These are phyloP conservation scores for Porites australiensis DNA, from an alignment of 64 coral and sea anemone species.

Conservation along the genomic window DNA sequence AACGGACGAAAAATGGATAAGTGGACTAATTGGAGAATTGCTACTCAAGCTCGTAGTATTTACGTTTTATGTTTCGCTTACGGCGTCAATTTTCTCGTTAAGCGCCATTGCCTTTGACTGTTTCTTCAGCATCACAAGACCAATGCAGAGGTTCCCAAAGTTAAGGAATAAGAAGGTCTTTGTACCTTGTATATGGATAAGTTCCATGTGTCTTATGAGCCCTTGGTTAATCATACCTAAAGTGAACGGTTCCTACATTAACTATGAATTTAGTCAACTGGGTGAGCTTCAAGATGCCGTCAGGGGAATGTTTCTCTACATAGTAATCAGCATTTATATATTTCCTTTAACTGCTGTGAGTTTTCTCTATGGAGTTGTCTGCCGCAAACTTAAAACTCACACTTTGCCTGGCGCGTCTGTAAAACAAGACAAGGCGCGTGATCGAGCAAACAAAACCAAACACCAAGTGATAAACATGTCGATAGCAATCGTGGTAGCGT, in stretches of 20 bases:
- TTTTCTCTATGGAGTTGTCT: constrained; percentile 16
- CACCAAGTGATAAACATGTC: constrained; percentile 15
- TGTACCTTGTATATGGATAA: background rate
- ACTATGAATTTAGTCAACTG: background rate
- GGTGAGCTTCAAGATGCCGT: background rate
- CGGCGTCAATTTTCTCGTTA: constrained; percentile 21
- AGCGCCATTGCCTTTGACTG: constrained; percentile 13
- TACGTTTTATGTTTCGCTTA: background rate
- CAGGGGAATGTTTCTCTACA: background rate
- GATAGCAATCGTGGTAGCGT: background rate
- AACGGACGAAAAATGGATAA: background rate
- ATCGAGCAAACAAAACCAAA: background rate
- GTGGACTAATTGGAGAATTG: background rate
- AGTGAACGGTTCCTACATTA: background rate
- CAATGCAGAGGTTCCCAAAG: constrained; percentile 4
- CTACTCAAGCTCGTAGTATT: background rate
- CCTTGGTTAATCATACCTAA: constrained; percentile 17
- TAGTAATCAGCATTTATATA: background rate
- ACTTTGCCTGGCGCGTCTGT: background rate
- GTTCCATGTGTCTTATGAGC: constrained; percentile 8
- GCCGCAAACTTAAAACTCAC: background rate
- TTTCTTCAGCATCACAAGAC: constrained; percentile 3
- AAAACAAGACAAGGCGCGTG: background rate
- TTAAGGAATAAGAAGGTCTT: constrained; percentile 14
- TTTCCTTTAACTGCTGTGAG: background rate